Evolutionary conservation across 2,888 invertebrate species (phyloP).

Genomic region (Myathropa florea): DNA sequence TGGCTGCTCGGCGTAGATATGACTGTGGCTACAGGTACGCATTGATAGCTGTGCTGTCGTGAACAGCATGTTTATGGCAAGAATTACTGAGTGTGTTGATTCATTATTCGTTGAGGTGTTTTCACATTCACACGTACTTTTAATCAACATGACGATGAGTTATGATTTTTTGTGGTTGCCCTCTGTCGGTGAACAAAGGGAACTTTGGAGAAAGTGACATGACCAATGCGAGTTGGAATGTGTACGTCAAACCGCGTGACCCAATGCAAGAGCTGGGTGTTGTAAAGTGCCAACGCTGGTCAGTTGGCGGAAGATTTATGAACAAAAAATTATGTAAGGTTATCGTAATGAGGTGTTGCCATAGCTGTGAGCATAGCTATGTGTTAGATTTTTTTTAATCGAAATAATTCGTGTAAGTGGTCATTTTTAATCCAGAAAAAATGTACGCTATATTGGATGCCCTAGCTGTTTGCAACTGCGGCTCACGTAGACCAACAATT

Average conservation of each 20-base stretch:
- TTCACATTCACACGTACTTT: conserved; percentile 13
- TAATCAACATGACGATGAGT: conserved; percentile 1
- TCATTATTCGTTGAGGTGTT: conserved; percentile 21
- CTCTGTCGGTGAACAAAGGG: not conserved
- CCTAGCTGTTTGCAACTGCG: too few species aligned
- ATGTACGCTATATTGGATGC: too few species aligned
- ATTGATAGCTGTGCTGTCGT: not conserved
- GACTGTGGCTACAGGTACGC: not conserved
- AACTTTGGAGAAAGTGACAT: not conserved
- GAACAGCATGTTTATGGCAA: not conserved
- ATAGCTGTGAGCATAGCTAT: too few species aligned
- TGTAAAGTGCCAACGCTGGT: not conserved
- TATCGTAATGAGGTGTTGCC: not conserved
- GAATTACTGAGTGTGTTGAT: conserved; percentile 18
- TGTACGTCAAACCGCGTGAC: not conserved
- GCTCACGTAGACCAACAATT: too few species aligned
- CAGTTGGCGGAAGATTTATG: not conserved
- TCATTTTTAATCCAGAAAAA: too few species aligned
- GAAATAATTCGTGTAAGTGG: too few species aligned
- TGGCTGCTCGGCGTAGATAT: not conserved
- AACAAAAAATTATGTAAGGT: not conserved
- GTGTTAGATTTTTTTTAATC: too few species aligned
- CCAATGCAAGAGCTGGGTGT: not conserved
- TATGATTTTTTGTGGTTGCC: not conserved
- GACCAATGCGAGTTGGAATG: not conserved